Evolutionary conservation across 1,140 invertebrate genomes (phyloP).

Genomic region (Amphibalanus amphitrite): DNA sequence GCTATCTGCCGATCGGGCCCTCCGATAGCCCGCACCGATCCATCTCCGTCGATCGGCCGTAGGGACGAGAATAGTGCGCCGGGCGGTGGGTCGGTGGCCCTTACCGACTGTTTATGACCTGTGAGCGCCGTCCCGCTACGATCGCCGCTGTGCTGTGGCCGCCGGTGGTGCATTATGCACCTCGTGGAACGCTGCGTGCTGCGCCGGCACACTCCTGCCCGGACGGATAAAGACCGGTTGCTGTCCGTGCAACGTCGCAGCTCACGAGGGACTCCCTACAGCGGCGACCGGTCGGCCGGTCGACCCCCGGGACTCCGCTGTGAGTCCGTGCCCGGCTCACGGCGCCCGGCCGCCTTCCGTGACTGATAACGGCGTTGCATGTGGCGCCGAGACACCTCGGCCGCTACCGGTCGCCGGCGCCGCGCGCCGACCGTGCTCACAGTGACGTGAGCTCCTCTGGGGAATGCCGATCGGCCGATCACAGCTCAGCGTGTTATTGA

Average conservation of each 20-base stretch:
- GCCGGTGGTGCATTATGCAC: neutral
- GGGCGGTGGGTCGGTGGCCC: neutral
- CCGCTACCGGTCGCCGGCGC: no score
- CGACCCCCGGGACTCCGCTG: no score
- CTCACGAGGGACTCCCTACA: neutral
- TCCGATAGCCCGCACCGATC: neutral
- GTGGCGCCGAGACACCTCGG: no score
- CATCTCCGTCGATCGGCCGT: neutral
- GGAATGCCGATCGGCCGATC: neutral
- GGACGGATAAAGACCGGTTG: no score
- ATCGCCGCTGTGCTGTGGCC: neutral
- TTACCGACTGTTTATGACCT: neutral
- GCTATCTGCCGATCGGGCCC: neutral
- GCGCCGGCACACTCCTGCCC: no score
- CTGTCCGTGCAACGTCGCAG: no score
- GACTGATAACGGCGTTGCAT: neutral
- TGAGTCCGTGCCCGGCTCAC: neutral
- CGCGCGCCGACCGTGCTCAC: no score
- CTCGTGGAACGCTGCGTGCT: neutral
- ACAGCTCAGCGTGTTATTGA: neutral
- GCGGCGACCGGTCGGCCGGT: no score
- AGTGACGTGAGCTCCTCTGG: no score
- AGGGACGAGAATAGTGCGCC: neutral
- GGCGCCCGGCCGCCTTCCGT: neutral
- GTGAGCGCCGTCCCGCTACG: neutral